phyloP scores from a whole-genome alignment of 2,113 vertebrate species.

The Entomyzon cyanotis region DNA sequence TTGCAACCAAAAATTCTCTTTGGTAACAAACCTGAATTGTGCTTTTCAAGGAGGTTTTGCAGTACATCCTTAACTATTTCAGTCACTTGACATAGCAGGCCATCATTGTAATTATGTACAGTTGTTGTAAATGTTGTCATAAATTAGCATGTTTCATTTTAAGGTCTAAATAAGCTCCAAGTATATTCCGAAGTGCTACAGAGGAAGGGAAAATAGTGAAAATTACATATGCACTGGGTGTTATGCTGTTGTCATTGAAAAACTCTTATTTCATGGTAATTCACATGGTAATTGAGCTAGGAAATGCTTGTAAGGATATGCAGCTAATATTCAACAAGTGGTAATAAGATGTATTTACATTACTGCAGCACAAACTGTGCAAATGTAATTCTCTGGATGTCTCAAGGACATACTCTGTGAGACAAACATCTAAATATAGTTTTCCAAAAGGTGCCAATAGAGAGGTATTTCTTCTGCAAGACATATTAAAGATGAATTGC shows the following conservation, averaged over 20 bases:
- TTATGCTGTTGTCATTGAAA: background rate
- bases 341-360: background rate
- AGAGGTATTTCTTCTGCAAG: background rate
- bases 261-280: constrained; percentile 53
- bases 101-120: constrained; percentile 21
- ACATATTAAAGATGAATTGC: background rate
- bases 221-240: background rate
- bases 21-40: background rate
- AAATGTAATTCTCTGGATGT: background rate
- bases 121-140: constrained; percentile 10
- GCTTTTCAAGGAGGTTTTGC: background rate
- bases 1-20: background rate
- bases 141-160: constrained; percentile 37
- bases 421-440: background rate
- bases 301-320: background rate
- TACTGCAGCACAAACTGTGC: background rate
- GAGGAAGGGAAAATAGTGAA: background rate
- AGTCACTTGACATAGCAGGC: background rate
- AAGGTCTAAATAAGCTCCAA: background rate
- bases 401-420: background rate
- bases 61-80: background rate
- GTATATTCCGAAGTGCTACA: background rate
- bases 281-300: constrained; percentile 31
- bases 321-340: constrained; percentile 45
- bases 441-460: background rate